phyloP scores from a whole-genome alignment of 2,113 vertebrate genomes.

The Cathartes aura region DNA sequence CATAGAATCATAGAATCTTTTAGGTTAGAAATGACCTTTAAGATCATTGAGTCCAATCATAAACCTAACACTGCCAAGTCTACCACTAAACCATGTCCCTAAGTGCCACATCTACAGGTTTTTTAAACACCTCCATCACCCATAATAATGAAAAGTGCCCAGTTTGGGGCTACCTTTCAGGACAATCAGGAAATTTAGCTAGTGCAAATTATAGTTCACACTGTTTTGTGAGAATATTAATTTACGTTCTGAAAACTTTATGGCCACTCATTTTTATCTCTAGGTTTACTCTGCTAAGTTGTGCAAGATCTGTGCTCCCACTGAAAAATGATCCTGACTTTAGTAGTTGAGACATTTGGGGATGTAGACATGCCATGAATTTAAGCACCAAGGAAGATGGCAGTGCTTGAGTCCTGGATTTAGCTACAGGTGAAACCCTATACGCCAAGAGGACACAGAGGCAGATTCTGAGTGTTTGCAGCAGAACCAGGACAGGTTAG shows the following conservation, averaged over 20 bases:
- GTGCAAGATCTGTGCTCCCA: neutral
- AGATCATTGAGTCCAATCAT: fast-evolving
- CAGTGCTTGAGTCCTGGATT: neutral
- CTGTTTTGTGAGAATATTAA: neutral
- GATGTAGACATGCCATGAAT: neutral
- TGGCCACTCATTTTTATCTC: neutral
- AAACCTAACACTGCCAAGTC: neutral
- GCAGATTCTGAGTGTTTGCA: neutral
- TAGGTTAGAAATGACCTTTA: neutral
- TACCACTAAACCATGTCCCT: neutral
- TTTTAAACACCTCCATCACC: neutral
- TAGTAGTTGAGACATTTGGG: neutral
- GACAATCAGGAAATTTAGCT: neutral
- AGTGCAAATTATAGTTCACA: neutral
- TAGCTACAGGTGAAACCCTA: neutral
- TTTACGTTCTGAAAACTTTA: neutral
- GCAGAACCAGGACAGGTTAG: neutral
- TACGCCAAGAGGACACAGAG: neutral
- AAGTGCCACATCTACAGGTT: neutral
- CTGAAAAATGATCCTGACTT: neutral
- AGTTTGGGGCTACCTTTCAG: neutral
- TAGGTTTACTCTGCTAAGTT: neutral
- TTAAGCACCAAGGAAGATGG: fast-evolving
- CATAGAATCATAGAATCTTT: neutral
- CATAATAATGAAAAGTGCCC: neutral